Conservation (phyloP, 2,797 vertebrate genomes). For the Enteromius afrohamiltoni region DNA sequence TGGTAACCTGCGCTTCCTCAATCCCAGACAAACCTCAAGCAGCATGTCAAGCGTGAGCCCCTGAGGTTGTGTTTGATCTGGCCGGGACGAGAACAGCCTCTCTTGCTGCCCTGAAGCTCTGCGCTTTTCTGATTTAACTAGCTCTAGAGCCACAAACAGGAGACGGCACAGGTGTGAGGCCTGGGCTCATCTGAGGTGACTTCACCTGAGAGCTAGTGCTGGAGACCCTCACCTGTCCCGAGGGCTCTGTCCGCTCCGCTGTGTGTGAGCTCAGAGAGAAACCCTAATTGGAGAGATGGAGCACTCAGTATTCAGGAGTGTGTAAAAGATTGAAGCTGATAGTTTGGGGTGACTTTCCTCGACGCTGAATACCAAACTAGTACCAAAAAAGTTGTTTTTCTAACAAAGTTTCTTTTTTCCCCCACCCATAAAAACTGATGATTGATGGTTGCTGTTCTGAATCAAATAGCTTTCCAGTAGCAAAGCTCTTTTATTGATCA, state of each 20-base stretch:
- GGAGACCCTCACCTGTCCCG: constrained; percentile 17
- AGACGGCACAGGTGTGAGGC: constrained; percentile 31
- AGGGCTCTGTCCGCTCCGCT: constrained; percentile 21
- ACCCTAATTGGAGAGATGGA: constrained; percentile 44
- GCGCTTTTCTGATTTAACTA: constrained; percentile 4
- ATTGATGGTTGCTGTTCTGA: no score
- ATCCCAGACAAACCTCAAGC: constrained; percentile 28
- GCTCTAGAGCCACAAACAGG: background rate
- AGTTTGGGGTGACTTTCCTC: background rate
- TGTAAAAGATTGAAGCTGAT: constrained; percentile 18
- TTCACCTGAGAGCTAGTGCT: background rate
- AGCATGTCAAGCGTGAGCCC: background rate
- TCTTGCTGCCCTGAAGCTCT: constrained; percentile 24
- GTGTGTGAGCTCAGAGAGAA: constrained; percentile 16
- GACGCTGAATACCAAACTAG: background rate
- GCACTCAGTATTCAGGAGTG: constrained; percentile 1
- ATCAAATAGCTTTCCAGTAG: no score
- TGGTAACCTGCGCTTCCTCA: background rate
- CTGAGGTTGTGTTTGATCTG: constrained; percentile 20
- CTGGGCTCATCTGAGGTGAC: background rate
- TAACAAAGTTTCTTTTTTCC: background rate
- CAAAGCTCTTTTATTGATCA: no score
- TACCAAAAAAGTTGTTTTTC: background rate
- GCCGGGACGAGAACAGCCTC: constrained; percentile 2
- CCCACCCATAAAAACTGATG: background rate